These are phyloP conservation scores for Nannoperca obscura DNA, from an alignment of 2,797 vertebrate species.

Conservation along the genomic window DNA sequence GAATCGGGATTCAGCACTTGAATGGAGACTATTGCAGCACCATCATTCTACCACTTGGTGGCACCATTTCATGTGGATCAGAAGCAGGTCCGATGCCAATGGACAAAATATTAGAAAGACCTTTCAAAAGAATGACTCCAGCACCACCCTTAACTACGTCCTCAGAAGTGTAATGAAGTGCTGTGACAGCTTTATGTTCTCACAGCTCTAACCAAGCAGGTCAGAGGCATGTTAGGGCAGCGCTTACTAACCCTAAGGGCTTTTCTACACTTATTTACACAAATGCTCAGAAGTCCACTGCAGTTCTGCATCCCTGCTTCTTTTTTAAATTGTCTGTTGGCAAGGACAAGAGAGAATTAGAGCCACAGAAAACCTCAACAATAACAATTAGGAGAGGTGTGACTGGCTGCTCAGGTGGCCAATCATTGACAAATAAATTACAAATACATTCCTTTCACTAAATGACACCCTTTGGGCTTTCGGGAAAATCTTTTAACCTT, in stretches of 20 bases:
- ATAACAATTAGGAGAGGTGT: neutral
- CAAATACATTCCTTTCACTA: slow-evolving; percentile 3
- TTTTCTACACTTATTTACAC: slow-evolving; percentile 16
- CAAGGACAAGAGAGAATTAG: neutral
- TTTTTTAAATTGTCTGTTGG: slow-evolving; percentile 18
- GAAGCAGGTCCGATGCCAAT: neutral
- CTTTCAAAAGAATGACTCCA: neutral
- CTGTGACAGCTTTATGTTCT: slow-evolving; percentile 48
- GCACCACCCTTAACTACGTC: neutral
- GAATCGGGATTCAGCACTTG: neutral
- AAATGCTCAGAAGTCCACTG: slow-evolving; percentile 18
- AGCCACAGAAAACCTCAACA: neutral
- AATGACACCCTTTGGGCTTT: neutral
- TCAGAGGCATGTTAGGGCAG: slow-evolving; percentile 20
- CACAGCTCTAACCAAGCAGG: slow-evolving; percentile 27
- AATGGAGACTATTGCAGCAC: neutral
- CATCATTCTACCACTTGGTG: slow-evolving; percentile 60
- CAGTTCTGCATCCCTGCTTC: slow-evolving; percentile 9
- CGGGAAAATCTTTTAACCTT: neutral
- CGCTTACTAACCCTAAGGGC: slow-evolving; percentile 6
- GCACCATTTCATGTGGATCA: slow-evolving; percentile 35
- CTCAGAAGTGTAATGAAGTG: neutral
- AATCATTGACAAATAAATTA: slow-evolving; percentile 3
- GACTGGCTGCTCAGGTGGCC: neutral
- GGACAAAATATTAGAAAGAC: neutral